These are phyloP conservation scores for Luidia sarsii DNA, from an alignment of 53 echinoderm and acorn worm species.

Conservation along the genomic window DNA sequence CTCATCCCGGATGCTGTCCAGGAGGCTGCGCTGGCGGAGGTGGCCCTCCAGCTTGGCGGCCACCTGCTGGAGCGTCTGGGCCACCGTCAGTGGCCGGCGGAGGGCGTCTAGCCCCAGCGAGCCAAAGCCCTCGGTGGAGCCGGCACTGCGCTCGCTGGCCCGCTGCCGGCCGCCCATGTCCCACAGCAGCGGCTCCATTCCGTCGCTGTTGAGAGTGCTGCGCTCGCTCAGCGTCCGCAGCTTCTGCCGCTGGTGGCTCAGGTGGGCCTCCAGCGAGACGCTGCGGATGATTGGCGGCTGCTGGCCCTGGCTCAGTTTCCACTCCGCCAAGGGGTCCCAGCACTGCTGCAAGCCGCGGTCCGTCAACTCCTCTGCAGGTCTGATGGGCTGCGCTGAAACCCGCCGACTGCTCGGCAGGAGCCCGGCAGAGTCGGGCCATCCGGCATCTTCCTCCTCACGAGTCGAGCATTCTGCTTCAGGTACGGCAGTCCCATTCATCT, in stretches of 20 bases:
- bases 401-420: no score
- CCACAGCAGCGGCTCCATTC: conserved; percentile 35
- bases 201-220: conserved; percentile 37
- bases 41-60: conserved; percentile 42
- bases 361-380: no score
- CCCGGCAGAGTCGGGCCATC: no score
- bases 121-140: conserved; percentile 40
- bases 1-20: conserved; percentile 46
- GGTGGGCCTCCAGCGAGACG: conserved; percentile 31
- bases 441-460: no score
- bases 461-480: no score
- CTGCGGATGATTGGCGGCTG: conserved; percentile 30
- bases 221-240: conserved; percentile 38
- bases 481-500: no score
- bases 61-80: conserved; percentile 43
- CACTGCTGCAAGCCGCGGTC: no score
- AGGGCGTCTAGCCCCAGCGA: conserved; percentile 18
- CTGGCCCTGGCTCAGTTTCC: conserved; percentile 32
- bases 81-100: conserved; percentile 26
- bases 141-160: conserved; percentile 21
- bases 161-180: conserved; percentile 21
- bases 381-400: no score
- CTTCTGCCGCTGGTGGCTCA: conserved; percentile 22
- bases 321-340: conserved; percentile 5
- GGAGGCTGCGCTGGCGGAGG: conserved; percentile 29